Evolutionary conservation across 2,888 invertebrate species (phyloP), one percentile per base, ranked within the genome.

Genomic region (Melanostoma mellinum): DNA sequence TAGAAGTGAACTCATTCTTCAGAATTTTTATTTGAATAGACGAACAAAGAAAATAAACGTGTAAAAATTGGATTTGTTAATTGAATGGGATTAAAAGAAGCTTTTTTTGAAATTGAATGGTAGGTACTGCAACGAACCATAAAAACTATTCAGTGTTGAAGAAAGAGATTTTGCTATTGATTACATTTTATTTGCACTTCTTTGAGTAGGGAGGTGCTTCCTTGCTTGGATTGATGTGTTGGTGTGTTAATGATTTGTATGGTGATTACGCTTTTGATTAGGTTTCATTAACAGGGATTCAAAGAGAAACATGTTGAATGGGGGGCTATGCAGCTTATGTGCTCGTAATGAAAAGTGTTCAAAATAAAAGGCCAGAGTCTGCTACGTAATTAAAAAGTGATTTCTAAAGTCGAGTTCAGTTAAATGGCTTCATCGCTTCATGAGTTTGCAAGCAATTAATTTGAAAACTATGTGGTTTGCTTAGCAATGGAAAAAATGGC

Each of bases 11-110:
- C 48, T 61, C 30, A 36, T n/a, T 40, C 10, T 20, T 73, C 46
- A 46, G 35, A 72, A 50, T 30, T 65, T 55, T 30, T 56, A 61
- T 58, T 58, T 65, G 35, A 32, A 55, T 6, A n/a, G 9, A 20
- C 8, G 6, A 10, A 33, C 5, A 38, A 20, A 8, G 42, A 20
- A 38, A 63, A 63, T 63, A 32, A 67, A 67, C 32, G 67, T 68
- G 67, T 67, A 67, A 56, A 73, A 77, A 77, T 77, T 73, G 77
- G 81, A 77, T 82, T 77, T 77, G 44, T 72, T 63, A 82, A 82
- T 73, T 73, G 77, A 72, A 73, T 73, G 68, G 61, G 56, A 77
- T 77, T 72, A 68, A 58, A 36, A 67, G 76, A 20, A 44, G 56
- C 20, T 58, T 53, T 65, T 52, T 71, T 50, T 72, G 52, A 53